Evolutionary conservation across 2,888 invertebrate genomes (phyloP).

Genomic region (Notodonta dromedarius): DNA sequence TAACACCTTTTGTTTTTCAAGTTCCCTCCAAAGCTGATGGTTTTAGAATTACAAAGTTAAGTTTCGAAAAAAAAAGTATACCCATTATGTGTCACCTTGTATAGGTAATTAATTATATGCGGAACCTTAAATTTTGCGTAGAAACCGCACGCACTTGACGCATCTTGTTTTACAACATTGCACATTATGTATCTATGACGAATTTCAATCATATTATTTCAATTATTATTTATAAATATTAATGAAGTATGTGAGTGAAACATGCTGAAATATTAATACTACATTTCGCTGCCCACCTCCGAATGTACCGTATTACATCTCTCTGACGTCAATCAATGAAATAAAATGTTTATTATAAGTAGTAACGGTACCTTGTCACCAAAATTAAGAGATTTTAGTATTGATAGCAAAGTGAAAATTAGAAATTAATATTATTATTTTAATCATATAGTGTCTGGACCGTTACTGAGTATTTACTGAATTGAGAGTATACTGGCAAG

Average conservation of each 20-base stretch:
- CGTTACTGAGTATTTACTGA: no score
- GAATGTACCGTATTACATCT: not conserved
- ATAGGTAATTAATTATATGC: not conserved
- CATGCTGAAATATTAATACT: not conserved
- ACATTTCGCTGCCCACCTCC: not conserved
- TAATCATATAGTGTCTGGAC: no score
- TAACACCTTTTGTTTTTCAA: no score
- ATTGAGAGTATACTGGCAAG: no score
- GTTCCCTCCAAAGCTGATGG: no score
- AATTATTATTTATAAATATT: constrained; percentile 3
- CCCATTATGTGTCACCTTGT: no score
- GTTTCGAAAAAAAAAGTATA: no score
- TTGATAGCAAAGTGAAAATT: no score
- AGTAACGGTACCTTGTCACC: not conserved
- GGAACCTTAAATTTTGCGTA: not conserved
- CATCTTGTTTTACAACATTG: not conserved
- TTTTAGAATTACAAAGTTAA: no score
- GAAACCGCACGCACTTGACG: not conserved
- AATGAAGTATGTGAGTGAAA: not conserved
- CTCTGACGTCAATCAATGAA: not conserved
- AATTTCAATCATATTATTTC: constrained; percentile 16
- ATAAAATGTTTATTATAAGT: not conserved
- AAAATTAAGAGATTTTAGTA: no score
- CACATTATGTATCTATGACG: constrained; percentile 26
- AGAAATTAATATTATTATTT: no score